phyloP scores from a whole-genome alignment of 2,113 vertebrate species.

The Rissa tridactyla region DNA sequence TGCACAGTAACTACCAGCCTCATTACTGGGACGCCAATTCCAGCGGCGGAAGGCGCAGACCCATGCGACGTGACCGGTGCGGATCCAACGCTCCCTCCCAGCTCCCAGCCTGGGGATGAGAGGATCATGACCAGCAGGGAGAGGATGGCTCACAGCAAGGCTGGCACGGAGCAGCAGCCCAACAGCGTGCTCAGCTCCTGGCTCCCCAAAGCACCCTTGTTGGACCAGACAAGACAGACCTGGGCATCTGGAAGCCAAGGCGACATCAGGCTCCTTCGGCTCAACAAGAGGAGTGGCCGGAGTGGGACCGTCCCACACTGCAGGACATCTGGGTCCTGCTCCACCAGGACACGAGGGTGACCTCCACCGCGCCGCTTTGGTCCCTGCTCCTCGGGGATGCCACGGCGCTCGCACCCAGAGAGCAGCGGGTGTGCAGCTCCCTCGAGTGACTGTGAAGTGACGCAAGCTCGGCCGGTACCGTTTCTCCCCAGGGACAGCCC shows the following conservation, averaged over 20 bases:
- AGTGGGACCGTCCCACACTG: neutral
- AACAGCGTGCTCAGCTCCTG: neutral
- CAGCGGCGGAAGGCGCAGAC: neutral
- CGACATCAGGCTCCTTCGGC: accelerated
- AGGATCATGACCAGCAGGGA: neutral
- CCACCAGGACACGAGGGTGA: neutral
- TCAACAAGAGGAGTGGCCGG: neutral
- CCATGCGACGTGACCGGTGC: neutral
- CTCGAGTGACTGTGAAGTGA: accelerated
- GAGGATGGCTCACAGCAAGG: neutral
- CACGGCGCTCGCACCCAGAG: accelerated
- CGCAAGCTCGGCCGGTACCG: accelerated
- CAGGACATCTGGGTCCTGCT: neutral
- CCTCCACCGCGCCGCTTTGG: accelerated
- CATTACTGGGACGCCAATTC: constrained; percentile 29
- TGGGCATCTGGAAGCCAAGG: neutral
- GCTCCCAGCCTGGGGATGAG: neutral
- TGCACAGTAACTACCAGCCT: constrained; percentile 49
- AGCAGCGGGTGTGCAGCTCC: accelerated
- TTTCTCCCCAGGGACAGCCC: neutral
- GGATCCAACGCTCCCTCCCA: neutral
- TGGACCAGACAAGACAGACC: neutral
- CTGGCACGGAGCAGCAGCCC: neutral
- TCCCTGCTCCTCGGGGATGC: neutral
- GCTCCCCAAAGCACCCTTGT: neutral